A percentile compares a stretch with the other conserved stretches of the same genome.
Conservation (phyloP, 2,888 invertebrate species). For the Diploptera punctata region DNA sequence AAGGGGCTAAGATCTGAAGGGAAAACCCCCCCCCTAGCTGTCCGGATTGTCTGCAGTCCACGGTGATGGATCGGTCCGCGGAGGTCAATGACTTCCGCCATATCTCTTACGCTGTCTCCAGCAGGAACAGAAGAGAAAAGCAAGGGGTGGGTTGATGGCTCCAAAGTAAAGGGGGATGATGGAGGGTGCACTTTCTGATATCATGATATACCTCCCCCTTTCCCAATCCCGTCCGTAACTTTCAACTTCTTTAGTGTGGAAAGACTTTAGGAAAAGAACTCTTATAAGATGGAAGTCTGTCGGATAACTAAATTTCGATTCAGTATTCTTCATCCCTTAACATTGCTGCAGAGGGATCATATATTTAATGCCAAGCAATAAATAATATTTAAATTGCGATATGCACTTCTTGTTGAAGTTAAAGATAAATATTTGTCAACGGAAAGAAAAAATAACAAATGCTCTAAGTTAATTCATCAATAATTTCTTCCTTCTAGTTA, state of each 20-base stretch:
- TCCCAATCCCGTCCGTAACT: slow-evolving; percentile 20
- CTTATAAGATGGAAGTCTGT: neutral
- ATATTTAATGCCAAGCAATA: no score
- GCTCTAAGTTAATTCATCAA: no score
- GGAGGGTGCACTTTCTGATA: slow-evolving; percentile 33
- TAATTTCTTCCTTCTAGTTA: no score
- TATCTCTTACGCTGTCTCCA: slow-evolving; percentile 54
- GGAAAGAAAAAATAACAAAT: no score
- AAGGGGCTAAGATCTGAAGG: slow-evolving; percentile 6
- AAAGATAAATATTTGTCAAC: no score
- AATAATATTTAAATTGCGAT: no score
- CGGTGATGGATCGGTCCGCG: slow-evolving; percentile 63
- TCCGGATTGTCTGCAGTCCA: slow-evolving; percentile 31
- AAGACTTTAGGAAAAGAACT: slow-evolving; percentile 5
- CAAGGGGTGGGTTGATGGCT: neutral
- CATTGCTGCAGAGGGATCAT: no score
- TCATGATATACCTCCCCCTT: slow-evolving; percentile 32
- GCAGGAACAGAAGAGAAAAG: slow-evolving; percentile 28
- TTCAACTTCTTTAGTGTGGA: slow-evolving; percentile 12
- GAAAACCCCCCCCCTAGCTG: slow-evolving; percentile 23
- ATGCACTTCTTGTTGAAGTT: no score
- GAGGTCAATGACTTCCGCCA: slow-evolving; percentile 67
- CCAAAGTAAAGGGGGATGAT: slow-evolving; percentile 5
- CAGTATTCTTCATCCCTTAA: neutral
- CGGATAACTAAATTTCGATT: neutral